Percentiles rank a stretch among this genome's conserved stretches.
Conservation (phyloP, 2,113 vertebrate genomes). For the Macquaria australasica region DNA sequence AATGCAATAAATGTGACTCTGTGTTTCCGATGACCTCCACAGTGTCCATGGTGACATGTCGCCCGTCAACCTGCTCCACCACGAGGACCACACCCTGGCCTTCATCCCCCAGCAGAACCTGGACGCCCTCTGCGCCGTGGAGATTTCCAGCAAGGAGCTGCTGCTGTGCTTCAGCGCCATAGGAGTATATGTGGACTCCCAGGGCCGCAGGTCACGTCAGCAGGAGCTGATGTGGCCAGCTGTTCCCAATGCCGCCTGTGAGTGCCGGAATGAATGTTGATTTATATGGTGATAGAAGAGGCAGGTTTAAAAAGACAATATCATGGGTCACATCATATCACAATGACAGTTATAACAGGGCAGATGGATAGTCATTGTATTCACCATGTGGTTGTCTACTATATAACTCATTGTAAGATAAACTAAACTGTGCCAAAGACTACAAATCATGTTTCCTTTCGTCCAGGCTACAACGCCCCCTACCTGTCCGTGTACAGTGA, state of each 20-base stretch:
- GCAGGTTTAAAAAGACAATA: too few relatives aligned
- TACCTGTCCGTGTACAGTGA: slow-evolving; percentile 99
- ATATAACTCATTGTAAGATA: too few relatives aligned
- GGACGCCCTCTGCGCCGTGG: slow-evolving; percentile 96
- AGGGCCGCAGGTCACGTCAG: slow-evolving; percentile 95
- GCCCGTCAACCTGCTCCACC: slow-evolving; percentile 91
- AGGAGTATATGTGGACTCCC: slow-evolving; percentile 96
- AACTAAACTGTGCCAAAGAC: too few relatives aligned
- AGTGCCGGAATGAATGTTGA: slow-evolving; percentile 67
- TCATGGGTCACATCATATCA: too few relatives aligned
- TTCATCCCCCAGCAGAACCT: slow-evolving; percentile 93
- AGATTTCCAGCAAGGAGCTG: slow-evolving; percentile 96
- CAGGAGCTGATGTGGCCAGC: slow-evolving; percentile 99
- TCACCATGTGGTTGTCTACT: too few relatives aligned
- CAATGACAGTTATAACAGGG: background rate
- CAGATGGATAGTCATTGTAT: background rate
- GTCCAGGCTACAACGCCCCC: slow-evolving; percentile 95
- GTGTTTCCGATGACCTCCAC: background rate
- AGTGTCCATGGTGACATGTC: slow-evolving; percentile 89
- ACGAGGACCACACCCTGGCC: slow-evolving; percentile 94
- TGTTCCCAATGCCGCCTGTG: slow-evolving; percentile 92
- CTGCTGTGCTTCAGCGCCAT: slow-evolving; percentile 98
- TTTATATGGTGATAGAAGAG: too few relatives aligned
- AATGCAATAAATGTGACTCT: background rate
- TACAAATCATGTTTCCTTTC: background rate